These are phyloP conservation scores for Cheilosia vulpina DNA, from an alignment of 2,888 invertebrate species.

Conservation along the genomic window DNA sequence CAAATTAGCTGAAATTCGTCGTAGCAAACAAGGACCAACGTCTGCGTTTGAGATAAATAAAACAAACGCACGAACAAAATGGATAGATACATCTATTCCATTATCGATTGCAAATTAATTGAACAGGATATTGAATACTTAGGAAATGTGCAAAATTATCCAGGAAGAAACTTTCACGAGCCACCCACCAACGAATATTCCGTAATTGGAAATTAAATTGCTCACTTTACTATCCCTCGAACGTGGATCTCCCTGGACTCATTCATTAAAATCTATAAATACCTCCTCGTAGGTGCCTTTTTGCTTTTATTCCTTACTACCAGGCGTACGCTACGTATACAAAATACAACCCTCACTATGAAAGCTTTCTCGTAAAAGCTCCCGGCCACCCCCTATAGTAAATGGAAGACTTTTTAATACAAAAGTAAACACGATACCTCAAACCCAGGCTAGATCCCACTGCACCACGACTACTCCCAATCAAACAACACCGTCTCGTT, in stretches of 20 bases:
- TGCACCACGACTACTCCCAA: conserved; percentile 20
- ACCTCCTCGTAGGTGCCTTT: neutral
- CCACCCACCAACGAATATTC: neutral
- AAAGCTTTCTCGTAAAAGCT: conserved; percentile 73
- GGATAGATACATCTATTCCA: too few relatives aligned
- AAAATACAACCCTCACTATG: conserved; percentile 6
- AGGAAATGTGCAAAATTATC: neutral
- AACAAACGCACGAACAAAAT: too few relatives aligned
- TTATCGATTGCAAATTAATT: conserved; percentile 24
- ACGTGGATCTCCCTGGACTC: conserved; percentile 11
- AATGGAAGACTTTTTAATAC: conserved; percentile 31
- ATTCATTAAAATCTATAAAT: conserved; percentile 59
- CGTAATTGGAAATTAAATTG: conserved; percentile 29
- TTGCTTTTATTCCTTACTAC: conserved; percentile 41
- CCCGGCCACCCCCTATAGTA: conserved; percentile 21
- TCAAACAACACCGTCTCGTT: conserved; percentile 23
- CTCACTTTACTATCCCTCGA: conserved; percentile 2
- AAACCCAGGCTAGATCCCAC: neutral
- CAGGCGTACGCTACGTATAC: conserved; percentile 18
- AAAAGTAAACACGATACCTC: conserved; percentile 23
- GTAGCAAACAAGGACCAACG: too few relatives aligned
- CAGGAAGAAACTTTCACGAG: neutral
- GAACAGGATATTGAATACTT: neutral
- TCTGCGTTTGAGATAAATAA: too few relatives aligned
- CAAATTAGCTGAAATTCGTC: too few relatives aligned